These are phyloP conservation scores for Andrena flavipes DNA, from an alignment of 2,888 invertebrate species.

Conservation along the genomic window DNA sequence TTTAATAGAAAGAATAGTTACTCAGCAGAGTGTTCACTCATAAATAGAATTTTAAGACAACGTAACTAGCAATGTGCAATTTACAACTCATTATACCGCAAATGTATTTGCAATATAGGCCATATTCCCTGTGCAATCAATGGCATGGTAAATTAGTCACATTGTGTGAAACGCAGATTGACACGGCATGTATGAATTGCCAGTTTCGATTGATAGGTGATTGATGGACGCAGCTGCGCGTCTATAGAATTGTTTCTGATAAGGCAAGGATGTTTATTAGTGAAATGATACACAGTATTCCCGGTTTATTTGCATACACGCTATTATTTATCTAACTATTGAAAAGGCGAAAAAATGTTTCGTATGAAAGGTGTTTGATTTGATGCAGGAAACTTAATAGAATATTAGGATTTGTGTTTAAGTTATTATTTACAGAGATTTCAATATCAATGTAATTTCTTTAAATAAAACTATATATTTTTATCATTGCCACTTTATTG, in stretches of 20 bases:
- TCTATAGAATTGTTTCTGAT: conserved; percentile 5
- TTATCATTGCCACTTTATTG: too few species aligned
- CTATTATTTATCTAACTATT: too few species aligned
- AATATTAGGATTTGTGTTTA: too few species aligned
- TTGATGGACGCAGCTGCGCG: conserved; percentile 39
- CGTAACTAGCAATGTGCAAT: background rate
- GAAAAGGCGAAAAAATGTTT: too few species aligned
- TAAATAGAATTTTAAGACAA: background rate
- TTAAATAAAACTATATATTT: too few species aligned
- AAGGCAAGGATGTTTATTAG: conserved; percentile 25
- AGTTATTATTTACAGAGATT: too few species aligned
- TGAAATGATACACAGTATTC: background rate
- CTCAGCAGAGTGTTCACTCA: background rate
- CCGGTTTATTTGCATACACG: background rate
- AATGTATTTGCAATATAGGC: conserved; percentile 4
- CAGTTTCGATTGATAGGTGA: conserved; percentile 35
- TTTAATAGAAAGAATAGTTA: too few species aligned
- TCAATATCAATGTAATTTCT: too few species aligned
- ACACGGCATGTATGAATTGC: conserved; percentile 24
- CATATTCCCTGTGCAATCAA: conserved; percentile 3
- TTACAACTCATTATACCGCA: background rate
- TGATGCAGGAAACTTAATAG: too few species aligned
- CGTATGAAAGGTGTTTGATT: too few species aligned
- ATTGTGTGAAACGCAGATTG: conserved; percentile 30
- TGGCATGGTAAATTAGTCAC: conserved; percentile 33